Conservation (phyloP, 2,888 invertebrate genomes). For the Polyommatus icarus region DNA sequence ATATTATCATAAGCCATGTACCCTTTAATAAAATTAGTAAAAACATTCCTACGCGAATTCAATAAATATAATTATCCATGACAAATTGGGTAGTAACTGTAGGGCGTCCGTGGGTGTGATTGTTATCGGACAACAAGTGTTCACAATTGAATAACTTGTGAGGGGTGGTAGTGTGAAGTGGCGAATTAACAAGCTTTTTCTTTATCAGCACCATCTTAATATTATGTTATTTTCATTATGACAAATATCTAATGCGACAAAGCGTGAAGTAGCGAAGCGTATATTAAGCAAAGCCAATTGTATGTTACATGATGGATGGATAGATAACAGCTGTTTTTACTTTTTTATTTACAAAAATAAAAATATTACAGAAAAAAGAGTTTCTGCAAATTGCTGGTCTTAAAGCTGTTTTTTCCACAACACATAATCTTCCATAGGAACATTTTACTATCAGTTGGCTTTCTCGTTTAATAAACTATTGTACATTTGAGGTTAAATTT, state of each 20-base stretch:
- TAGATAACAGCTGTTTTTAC: too few species aligned
- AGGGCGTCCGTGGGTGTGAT: slow-evolving; percentile 35
- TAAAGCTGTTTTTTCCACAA: too few species aligned
- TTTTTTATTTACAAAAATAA: too few species aligned
- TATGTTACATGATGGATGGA: too few species aligned
- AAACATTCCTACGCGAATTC: neutral
- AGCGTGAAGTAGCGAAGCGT: neutral
- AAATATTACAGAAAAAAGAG: too few species aligned
- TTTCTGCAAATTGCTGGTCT: too few species aligned
- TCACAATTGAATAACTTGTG: slow-evolving; percentile 40
- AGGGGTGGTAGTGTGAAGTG: slow-evolving; percentile 33
- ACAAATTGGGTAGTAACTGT: slow-evolving; percentile 18
- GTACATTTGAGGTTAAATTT: too few species aligned
- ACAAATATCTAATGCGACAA: neutral
- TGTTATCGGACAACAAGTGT: slow-evolving; percentile 43
- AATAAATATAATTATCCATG: neutral
- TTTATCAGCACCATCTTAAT: neutral
- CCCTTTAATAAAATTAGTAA: neutral
- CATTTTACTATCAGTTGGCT: too few species aligned
- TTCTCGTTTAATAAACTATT: too few species aligned
- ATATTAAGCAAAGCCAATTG: too few species aligned
- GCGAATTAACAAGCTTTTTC: slow-evolving; percentile 20
- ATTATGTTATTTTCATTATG: neutral
- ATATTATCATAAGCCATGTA: too few species aligned
- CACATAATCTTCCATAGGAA: too few species aligned